Base-by-base conservation (phyloP, 2,888 invertebrate genomes). In the Pterostichus madidus region DNA sequence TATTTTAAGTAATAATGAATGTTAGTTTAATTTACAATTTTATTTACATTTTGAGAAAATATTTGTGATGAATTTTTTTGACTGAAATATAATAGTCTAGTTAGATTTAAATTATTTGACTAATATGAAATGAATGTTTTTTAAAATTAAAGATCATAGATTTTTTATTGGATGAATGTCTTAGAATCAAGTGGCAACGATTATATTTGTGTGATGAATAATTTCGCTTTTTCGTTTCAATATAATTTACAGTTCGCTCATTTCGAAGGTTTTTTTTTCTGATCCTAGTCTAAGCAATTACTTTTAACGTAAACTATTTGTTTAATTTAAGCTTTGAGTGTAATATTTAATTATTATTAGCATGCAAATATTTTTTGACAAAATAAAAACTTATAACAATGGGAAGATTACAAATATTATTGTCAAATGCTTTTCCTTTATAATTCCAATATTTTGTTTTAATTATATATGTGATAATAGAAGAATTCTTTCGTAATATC, bases 61-160 rank as follows among this genome's bases (percentile, higher is more conserved):
- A n/a, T 64, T 64, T 46, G 75, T 52, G 49, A 75, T 75, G 24
- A n/a, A 49, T 39, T 46, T 73, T 44, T 73, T 73, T 73, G 73
- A 49, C 46, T 73, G 71, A 71, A 44, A 46, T 31, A 31, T n/a
- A 59, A 35, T 61, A 53, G n/a, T 53, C 13, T 59, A 59, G 32
- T 17, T 52, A 52, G 52, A 13, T 11, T 5, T 52, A 52, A 52
- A 59, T 59, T 3, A 59, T 59, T 59, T 31, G 59, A 59, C 24
- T 59, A 31, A 24, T 24, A 24, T 59, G 52, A 64, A 71, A 71
- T 71, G 31, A 44, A 44, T 44, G 15, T 71, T 71, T 71, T 35
- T 44, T 71, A 10, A 71, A 61, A 71, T 56, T 17, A 56, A 17
- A 17, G 5, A 17, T 17, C 5, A 39, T 39, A 64, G n/a, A n/a